A percentile compares a stretch with the other conserved stretches of the same genome.
Evolutionary conservation across 2,113 vertebrate genomes (phyloP).

Genomic region (Sapajus apella): DNA sequence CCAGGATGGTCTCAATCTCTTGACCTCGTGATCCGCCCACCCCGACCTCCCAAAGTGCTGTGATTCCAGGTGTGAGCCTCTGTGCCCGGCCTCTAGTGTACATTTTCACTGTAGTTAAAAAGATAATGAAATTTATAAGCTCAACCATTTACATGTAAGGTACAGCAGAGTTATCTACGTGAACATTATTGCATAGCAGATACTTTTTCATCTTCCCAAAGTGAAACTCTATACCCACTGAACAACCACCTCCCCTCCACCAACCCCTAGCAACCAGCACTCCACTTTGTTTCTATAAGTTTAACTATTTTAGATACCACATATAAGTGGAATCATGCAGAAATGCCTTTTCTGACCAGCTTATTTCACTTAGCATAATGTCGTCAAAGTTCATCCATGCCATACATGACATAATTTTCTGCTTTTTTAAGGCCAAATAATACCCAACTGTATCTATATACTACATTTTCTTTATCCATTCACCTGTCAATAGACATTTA

Average conservation of each 20-base stretch:
- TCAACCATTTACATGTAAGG: neutral
- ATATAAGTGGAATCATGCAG: neutral
- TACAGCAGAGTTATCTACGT: neutral
- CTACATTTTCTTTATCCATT: neutral
- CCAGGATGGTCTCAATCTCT: too few relatives aligned
- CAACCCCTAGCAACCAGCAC: neutral
- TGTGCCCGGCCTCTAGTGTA: neutral
- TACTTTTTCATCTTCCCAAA: neutral
- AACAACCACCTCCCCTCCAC: neutral
- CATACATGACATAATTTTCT: neutral
- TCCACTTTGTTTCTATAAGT: neutral
- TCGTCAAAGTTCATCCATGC: neutral
- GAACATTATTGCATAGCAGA: neutral
- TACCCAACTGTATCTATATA: neutral
- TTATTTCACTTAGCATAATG: neutral
- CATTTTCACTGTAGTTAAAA: neutral
- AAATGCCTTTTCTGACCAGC: neutral
- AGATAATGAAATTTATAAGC: neutral
- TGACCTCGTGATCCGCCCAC: too few relatives aligned
- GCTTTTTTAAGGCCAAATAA: neutral
- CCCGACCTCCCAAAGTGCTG: too few relatives aligned
- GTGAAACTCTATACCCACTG: neutral
- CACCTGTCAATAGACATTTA: neutral
- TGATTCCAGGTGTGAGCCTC: too few relatives aligned
- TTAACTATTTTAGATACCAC: neutral